Base-by-base conservation (phyloP, 2,113 vertebrate species). In the Chionodraco myersi region DNA sequence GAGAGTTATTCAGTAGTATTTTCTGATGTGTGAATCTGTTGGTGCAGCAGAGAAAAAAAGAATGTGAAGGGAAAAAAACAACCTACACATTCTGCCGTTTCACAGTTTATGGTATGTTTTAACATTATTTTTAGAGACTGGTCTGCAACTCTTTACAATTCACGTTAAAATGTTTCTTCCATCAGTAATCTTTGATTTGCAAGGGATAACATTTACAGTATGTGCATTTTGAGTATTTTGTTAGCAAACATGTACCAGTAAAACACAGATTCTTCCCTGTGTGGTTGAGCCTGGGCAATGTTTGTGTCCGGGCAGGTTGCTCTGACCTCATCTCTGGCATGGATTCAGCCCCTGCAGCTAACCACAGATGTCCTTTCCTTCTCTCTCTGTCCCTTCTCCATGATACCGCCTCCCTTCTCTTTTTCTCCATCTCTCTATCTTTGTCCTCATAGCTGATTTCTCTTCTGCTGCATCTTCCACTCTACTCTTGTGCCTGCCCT, bases 271-370 rank as follows among this genome's bases (percentile, higher is more conserved):
- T 2, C 18, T n/a, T 10, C 62, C 53, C 64, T 18, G 59, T 44
- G 26, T 41, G 65, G 34, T 21, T 26, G 14, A 41, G 64, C 54
- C 72, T 34, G 78, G 52, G 72, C 75, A 52, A 52, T 65, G 66
- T 67, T 52, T 58, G 70, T 61, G 72, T 81, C 63, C 73, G 26
- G 36, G 70, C 80, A 72, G 62, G 72, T 48, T 18, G 30, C 36
- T 51, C 78, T 88, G 81, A 90, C 69, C 66, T 90, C 86, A 88
- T 67, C 72, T 54, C 73, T 90, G 88, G 88, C 88, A 11, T 6
- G 7, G 3, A 53, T 68, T 84, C 84, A 75, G 66, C 79, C 11
- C 89, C 86, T 70, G 81, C 79, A 72, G 89, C 65, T 70, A 71
- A 78, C 30, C 6, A 44, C 86, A 90, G 79, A 88, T 86, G 86